Conservation (phyloP, 64 coral and sea anemone species). For the Montipora capricornis region DNA sequence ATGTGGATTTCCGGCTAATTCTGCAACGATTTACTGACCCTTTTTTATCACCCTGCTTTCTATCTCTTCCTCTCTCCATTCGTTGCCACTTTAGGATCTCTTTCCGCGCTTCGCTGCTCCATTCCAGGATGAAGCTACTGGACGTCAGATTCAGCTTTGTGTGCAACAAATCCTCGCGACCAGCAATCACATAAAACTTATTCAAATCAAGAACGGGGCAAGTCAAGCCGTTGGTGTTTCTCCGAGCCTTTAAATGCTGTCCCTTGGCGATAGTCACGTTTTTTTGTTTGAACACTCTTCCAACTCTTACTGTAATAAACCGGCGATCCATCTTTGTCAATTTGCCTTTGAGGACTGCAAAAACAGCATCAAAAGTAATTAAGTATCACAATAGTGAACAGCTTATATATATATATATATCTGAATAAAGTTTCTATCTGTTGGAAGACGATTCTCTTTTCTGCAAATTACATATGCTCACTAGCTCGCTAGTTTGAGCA, state of each 20-base stretch:
- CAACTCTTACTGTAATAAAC: not conserved
- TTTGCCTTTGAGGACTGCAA: slow-evolving; percentile 8
- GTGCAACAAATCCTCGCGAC: not conserved
- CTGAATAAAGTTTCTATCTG: too few relatives aligned
- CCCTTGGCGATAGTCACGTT: not conserved
- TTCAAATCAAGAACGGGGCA: not conserved
- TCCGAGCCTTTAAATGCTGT: not conserved
- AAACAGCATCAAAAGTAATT: not conserved
- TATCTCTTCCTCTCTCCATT: not conserved
- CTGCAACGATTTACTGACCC: not conserved
- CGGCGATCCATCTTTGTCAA: not conserved
- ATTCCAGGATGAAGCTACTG: not conserved
- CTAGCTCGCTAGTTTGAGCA: too few relatives aligned
- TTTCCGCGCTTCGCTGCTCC: not conserved
- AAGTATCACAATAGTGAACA: too few relatives aligned
- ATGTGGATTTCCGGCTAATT: too few relatives aligned
- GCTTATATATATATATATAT: too few relatives aligned
- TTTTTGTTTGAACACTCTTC: not conserved
- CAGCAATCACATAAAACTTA: not conserved
- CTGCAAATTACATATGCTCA: too few relatives aligned
- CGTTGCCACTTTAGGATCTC: not conserved
- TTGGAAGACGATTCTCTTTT: too few relatives aligned
- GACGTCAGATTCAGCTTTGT: slow-evolving; percentile 7
- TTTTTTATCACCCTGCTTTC: not conserved
- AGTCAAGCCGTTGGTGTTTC: not conserved